Conservation (phyloP, 2,113 vertebrate genomes). For the Proterorhinus semilunaris region DNA sequence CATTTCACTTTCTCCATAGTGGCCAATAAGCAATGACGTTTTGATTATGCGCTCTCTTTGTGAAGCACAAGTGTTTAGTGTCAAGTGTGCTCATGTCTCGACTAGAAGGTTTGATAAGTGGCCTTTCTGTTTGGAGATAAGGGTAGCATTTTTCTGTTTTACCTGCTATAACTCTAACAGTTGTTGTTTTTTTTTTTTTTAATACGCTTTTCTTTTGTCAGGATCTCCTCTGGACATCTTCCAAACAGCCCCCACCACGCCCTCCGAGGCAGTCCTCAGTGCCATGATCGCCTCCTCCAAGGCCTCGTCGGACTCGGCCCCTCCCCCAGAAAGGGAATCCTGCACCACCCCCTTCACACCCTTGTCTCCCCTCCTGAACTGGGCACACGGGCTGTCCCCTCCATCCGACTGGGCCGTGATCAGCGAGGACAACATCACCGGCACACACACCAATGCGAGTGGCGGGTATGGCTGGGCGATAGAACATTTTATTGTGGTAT, state of each 20-base stretch:
- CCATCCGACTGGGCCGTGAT: slow-evolving; percentile 66
- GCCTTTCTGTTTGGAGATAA: too few species aligned
- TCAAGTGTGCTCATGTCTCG: too few species aligned
- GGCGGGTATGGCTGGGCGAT: not conserved
- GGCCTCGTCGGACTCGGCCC: slow-evolving; percentile 34
- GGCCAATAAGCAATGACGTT: too few species aligned
- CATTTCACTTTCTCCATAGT: too few species aligned
- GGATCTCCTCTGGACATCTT: slow-evolving; percentile 74
- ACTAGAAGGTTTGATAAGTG: too few species aligned
- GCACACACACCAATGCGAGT: slow-evolving; percentile 15
- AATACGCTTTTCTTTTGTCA: slow-evolving; percentile 25
- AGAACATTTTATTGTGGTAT: too few species aligned
- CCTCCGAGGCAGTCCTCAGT: slow-evolving; percentile 57
- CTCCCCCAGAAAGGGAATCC: slow-evolving; percentile 26
- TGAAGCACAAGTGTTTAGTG: too few species aligned
- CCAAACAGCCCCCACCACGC: slow-evolving; percentile 71
- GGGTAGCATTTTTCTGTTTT: too few species aligned
- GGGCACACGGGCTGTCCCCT: slow-evolving; percentile 44
- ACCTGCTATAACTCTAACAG: too few species aligned
- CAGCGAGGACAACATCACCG: slow-evolving; percentile 28
- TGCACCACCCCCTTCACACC: slow-evolving; percentile 28
- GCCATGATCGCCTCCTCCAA: slow-evolving; percentile 50
- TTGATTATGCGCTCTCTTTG: too few species aligned
- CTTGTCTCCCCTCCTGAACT: slow-evolving; percentile 31
- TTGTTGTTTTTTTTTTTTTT: not conserved